phyloP scores from a whole-genome alignment of 2,888 invertebrate species.

The Gonocerus acuteangulatus region DNA sequence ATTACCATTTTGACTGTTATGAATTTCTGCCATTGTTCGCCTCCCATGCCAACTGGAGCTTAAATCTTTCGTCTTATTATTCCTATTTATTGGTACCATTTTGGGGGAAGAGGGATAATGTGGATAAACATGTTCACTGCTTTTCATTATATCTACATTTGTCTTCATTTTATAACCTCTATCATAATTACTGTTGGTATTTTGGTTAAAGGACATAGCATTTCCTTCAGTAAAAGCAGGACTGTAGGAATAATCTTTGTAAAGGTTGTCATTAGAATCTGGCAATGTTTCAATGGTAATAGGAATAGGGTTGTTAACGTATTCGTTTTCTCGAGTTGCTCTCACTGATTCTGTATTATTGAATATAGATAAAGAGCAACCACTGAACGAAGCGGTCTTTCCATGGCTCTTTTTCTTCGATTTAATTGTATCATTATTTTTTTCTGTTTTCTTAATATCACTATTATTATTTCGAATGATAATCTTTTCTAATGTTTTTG shows the following conservation, averaged over 20 bases:
- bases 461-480: conserved; percentile 33
- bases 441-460: conserved; percentile 33
- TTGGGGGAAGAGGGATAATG: neutral
- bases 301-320: conserved; percentile 25
- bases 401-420: conserved; percentile 4
- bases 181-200: conserved; percentile 10
- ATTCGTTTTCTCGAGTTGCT: conserved; percentile 12
- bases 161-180: neutral
- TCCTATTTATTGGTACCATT: conserved; percentile 4
- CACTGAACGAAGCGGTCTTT: conserved; percentile 4
- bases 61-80: conserved; percentile 9
- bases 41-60: conserved; percentile 22
- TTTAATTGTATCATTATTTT: conserved; percentile 28
- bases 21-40: conserved; percentile 12
- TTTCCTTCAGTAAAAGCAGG: neutral
- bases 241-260: conserved; percentile 16
- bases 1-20: conserved; percentile 8
- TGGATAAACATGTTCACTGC: neutral
- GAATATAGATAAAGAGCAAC: conserved; percentile 6
- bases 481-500: conserved; percentile 37
- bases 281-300: conserved; percentile 5
- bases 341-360: conserved; percentile 4
- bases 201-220: conserved; percentile 1
- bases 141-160: conserved; percentile 9
- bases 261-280: conserved; percentile 25